Evolutionary conservation across 1,140 invertebrate genomes (phyloP), one percentile per base, ranked within the genome.

Genomic region (Drosophila azteca): DNA sequence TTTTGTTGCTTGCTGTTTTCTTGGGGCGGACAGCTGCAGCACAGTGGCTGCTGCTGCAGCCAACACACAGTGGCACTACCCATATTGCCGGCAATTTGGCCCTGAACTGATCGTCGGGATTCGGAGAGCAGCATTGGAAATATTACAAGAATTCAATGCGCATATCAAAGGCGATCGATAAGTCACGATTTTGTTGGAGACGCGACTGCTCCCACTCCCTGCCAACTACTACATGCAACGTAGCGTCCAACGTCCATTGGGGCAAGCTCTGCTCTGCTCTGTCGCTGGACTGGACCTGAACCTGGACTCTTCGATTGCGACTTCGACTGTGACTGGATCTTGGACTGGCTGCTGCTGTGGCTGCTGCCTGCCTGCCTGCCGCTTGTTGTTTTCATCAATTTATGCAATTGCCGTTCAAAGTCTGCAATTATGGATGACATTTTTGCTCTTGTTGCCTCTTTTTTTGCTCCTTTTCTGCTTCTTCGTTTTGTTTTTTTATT

Each of bases 91-190:
- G 72, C 80, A 77, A 85, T 85, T 69, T 80, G 81, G 67, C 81
- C 72, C 53, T 72, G 72, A 84, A 65, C 57, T 69, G 76, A 59
- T 52, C 66, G 48, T 60, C 55, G 46, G 66, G 66, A 70, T 59
- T 24, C 17, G 53, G 11, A 67, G 68, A 45, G 46, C 26, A 39
- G 46, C 57, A 49, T 54, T 71, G 71, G 48, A 85, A 85, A 87
- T 85, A 85, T 85, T 85, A 78, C 73, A 85, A 87, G 82, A 85
- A 85, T 85, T 85, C 82, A 85, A 85, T 87, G 77, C 69, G 82
- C 82, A 85, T 87, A 85, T 85, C 82, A 87, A 85, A 85, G 81
- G 49, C 82, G 78, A 85, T 85, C 82, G 81, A 85, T 85, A 85
- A 85, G 81, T 85, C 81, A 85, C 81, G 81, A 85, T 85, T 85